These are phyloP conservation scores for Podarcis siculus DNA, from an alignment of 2,797 vertebrate species.

Conservation along the genomic window DNA sequence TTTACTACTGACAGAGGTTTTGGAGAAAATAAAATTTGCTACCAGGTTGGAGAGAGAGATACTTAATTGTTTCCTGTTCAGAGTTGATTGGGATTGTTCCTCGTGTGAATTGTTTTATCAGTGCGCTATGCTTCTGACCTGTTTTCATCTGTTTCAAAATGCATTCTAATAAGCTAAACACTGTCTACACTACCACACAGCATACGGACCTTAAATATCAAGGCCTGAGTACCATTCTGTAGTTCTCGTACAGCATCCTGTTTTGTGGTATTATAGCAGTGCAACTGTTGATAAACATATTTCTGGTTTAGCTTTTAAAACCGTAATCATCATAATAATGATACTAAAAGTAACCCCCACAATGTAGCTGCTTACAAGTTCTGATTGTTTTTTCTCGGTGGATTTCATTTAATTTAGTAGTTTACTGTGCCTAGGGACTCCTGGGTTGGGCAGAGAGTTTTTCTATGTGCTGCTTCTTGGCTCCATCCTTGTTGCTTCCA, in stretches of 20 bases:
- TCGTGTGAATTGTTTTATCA: conserved; percentile 64
- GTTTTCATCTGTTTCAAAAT: conserved; percentile 50
- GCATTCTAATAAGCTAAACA: conserved; percentile 45
- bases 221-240: neutral
- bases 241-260: neutral
- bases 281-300: neutral
- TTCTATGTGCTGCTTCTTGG: neutral
- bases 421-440: conserved; percentile 53
- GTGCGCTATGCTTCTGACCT: conserved; percentile 54
- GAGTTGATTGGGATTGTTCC: conserved; percentile 61
- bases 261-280: neutral
- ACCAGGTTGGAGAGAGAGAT: conserved; percentile 61
- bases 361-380: conserved; percentile 55
- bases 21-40: conserved; percentile 62
- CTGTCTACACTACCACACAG: conserved; percentile 45
- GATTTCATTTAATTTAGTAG: conserved; percentile 64
- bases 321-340: neutral
- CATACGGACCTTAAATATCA: conserved; percentile 14
- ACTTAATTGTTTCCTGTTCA: conserved; percentile 59
- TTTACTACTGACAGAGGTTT: conserved; percentile 79
- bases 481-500: neutral
- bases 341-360: conserved; percentile 51
- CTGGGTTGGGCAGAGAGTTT: neutral
- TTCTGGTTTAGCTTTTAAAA: neutral
- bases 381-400: conserved; percentile 57